Evolutionary conservation across 2,888 invertebrate species (phyloP).

Genomic region (Meandrusa payeni): DNA sequence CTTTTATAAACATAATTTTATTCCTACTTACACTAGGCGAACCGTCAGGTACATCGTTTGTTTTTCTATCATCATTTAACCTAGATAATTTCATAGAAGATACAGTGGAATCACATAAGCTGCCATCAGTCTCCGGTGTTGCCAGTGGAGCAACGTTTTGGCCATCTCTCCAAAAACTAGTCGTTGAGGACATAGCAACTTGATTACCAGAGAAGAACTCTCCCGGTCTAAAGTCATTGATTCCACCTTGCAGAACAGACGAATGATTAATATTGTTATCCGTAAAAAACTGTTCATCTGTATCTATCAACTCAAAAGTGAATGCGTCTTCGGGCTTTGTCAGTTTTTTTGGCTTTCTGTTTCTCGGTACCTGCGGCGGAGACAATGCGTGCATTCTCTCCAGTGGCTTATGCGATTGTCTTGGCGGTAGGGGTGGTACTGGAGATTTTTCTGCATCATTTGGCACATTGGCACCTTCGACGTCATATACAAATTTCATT

Average conservation of each 20-base stretch:
- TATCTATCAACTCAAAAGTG: conserved; percentile 91
- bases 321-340: conserved; percentile 88
- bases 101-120: conserved; percentile 78
- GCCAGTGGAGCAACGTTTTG: conserved; percentile 79
- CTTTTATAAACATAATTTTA: conserved; percentile 82
- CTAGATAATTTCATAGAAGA: conserved; percentile 76
- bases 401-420: conserved; percentile 87
- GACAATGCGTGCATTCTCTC: conserved; percentile 86
- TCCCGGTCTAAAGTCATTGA: conserved; percentile 73
- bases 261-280: conserved; percentile 74
- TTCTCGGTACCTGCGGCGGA: conserved; percentile 85
- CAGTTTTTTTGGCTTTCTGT: conserved; percentile 84
- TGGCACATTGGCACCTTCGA: conserved; percentile 69
- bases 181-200: conserved; percentile 57
- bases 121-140: conserved; percentile 82
- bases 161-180: conserved; percentile 67
- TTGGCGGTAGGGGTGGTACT: conserved; percentile 87
- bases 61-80: conserved; percentile 64
- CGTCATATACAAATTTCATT: conserved; percentile 77
- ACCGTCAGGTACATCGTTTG: conserved; percentile 65
- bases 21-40: conserved; percentile 69
- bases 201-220: conserved; percentile 73
- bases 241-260: conserved; percentile 56
- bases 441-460: conserved; percentile 82
- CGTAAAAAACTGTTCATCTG: conserved; percentile 84